Conservation (phyloP, 2,113 vertebrate species). For the Platichthys flesus region DNA sequence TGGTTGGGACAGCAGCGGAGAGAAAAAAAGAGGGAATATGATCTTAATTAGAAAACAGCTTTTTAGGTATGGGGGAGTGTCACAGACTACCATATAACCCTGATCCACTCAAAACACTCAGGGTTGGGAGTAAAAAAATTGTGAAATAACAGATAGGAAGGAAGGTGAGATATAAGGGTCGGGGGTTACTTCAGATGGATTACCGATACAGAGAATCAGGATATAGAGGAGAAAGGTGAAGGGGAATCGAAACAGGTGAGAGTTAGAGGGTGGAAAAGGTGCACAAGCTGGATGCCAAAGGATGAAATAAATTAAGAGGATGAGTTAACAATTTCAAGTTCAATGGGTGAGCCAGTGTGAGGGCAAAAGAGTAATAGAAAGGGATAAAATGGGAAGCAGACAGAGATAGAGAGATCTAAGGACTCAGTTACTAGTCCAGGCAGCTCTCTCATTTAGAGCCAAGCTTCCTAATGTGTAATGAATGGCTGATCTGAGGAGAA, state of each 20-base stretch:
- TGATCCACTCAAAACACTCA: slow-evolving; percentile 36
- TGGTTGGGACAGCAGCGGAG: slow-evolving; percentile 55
- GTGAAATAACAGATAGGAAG: slow-evolving; percentile 22
- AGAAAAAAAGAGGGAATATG: slow-evolving; percentile 36
- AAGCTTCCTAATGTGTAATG: slow-evolving; percentile 56
- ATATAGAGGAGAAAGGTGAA: slow-evolving; percentile 34
- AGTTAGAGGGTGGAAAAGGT: slow-evolving; percentile 42
- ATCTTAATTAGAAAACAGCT: slow-evolving; percentile 36
- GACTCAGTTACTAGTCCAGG: slow-evolving; percentile 58
- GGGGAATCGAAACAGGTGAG: slow-evolving; percentile 26
- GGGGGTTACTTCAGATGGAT: slow-evolving; percentile 51
- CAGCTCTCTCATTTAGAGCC: slow-evolving; percentile 61
- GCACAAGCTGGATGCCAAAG: slow-evolving; percentile 46
- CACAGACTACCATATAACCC: slow-evolving; percentile 1
- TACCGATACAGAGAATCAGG: slow-evolving; percentile 22
- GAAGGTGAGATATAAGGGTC: slow-evolving; percentile 48
- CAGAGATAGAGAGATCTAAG: slow-evolving; percentile 60
- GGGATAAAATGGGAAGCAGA: slow-evolving; percentile 54
- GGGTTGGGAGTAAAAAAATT: not conserved
- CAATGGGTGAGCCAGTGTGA: slow-evolving; percentile 50
- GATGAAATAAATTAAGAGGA: slow-evolving; percentile 53
- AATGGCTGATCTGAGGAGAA: slow-evolving; percentile 45
- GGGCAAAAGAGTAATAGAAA: slow-evolving; percentile 41
- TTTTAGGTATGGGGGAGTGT: slow-evolving; percentile 9
- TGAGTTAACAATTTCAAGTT: slow-evolving; percentile 54